Base-by-base conservation (phyloP, 1,140 invertebrate genomes). In the Trichogramma pretiosum region DNA sequence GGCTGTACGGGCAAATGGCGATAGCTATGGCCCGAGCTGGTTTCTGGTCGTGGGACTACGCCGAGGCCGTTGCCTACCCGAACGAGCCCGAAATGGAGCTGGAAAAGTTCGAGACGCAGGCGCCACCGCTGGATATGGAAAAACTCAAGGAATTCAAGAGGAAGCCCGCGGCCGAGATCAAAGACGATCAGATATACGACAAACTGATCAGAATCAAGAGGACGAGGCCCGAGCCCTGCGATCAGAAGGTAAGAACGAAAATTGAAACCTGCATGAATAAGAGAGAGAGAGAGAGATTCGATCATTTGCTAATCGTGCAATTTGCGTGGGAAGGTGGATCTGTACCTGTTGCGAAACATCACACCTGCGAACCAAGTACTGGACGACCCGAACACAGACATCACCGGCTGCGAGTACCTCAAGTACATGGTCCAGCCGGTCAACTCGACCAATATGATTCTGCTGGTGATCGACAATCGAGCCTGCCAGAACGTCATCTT, bases 361-460 rank as follows among this genome's bases (percentile, higher is more conserved):
- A 46, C 57, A 8, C 55, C 65, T 0, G 54, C 60, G 21, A 56
- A 59, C 34, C 9, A 32, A 5, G 52, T 63, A 2, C 64, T 64
- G 39, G 56, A 68, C 35, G 58, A 68, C 19, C 47, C 50, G 3
- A 56, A 66, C 37, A 59, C 60, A 46, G 61, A 64, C 33, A 66
- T 64, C 24, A 16, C 26, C 60, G 76, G 53, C 55, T 61, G 33
- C 50, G 62, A 55, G 82, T 84, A 43, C 7, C 50, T 47, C 13
- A 46, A 34, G 14, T 94, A 88, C 70, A 83, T 89, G 46, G 84
- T 88, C 2, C 83, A 92, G 55, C 77, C 81, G 26, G 85, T 93
- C 26, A 81, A 82, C 26, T 77, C 79, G 34, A 93, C 85, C 34
- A 93, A 93, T 63, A 77, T 93, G 72, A 73, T 94, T 4, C 68